phyloP scores from a whole-genome alignment of 2,888 invertebrate species.

The Coremacera marginata region DNA sequence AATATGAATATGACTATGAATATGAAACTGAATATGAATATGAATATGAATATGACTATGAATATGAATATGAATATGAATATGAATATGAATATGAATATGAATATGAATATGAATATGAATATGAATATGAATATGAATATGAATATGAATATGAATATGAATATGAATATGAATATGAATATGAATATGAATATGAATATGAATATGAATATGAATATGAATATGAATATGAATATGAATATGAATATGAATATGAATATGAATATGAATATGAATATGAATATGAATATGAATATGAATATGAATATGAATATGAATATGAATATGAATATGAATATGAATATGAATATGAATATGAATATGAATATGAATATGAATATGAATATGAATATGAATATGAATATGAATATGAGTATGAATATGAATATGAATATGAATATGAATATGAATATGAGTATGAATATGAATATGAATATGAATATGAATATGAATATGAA shows the following conservation, averaged over 20 bases:
- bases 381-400: not conserved
- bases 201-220: not conserved
- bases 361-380: not conserved
- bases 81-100: not conserved
- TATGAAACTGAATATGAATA: not conserved
- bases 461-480: not conserved
- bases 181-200: not conserved
- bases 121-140: not conserved
- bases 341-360: not conserved
- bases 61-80: not conserved
- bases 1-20: not conserved
- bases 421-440: too few species aligned
- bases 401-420: not conserved
- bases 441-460: too few species aligned
- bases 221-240: not conserved
- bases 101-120: not conserved
- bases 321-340: not conserved
- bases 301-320: not conserved
- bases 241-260: not conserved
- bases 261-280: not conserved
- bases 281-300: not conserved
- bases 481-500: not conserved
- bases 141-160: not conserved
- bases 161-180: not conserved
- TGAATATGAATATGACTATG: not conserved